Conservation (phyloP, 1,140 invertebrate species). For the Tetramorium parvispinum region DNA sequence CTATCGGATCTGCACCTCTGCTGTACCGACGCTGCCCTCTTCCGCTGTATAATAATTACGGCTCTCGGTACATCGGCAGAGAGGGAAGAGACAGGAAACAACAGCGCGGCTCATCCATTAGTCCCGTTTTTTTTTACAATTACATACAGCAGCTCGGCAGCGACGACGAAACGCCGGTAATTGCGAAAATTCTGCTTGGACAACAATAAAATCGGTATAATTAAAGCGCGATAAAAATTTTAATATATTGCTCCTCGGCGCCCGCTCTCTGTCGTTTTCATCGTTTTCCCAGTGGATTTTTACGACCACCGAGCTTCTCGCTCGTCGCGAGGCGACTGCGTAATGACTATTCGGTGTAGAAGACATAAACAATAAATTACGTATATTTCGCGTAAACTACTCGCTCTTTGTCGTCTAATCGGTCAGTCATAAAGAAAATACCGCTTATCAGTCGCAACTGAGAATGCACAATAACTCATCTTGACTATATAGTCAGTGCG, state of each 20-base stretch:
- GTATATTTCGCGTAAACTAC: constrained; percentile 4
- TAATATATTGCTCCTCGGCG: constrained; percentile 56
- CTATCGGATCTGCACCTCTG: constrained; percentile 66
- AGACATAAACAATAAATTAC: constrained; percentile 43
- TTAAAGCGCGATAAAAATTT: constrained; percentile 67
- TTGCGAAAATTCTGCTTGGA: constrained; percentile 69
- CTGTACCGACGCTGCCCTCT: constrained; percentile 49
- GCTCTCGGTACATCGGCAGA: constrained; percentile 34
- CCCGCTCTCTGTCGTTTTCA: constrained; percentile 22
- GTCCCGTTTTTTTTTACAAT: constrained; percentile 59
- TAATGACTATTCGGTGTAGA: constrained; percentile 16
- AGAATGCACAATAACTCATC: constrained; percentile 7
- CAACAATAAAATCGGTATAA: constrained; percentile 71
- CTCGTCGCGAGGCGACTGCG: constrained; percentile 15
- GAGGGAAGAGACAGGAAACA: constrained; percentile 57
- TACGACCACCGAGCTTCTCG: constrained; percentile 18
- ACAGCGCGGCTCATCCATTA: constrained; percentile 64
- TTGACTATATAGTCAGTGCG: neutral
- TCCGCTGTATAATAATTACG: constrained; percentile 52
- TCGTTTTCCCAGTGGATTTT: constrained; percentile 42
- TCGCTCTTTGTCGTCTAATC: constrained; percentile 54
- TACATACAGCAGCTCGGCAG: neutral
- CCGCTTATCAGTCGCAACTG: neutral
- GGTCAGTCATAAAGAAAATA: constrained; percentile 40
- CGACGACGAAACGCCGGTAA: constrained; percentile 57